Base-by-base conservation (phyloP, 2,888 invertebrate genomes). In the Andrena camellia region DNA sequence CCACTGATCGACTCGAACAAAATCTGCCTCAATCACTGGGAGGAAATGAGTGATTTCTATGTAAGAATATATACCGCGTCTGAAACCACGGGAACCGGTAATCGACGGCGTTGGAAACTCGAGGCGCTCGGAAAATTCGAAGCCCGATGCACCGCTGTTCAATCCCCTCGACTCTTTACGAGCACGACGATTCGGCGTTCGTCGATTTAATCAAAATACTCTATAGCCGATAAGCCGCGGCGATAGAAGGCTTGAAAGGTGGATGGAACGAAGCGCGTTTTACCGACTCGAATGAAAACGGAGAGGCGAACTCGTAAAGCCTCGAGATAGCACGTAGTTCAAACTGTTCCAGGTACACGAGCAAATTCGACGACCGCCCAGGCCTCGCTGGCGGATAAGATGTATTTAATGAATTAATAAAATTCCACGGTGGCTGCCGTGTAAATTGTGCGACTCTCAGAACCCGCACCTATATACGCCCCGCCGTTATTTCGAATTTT, bases 381-480 rank as follows among this genome's bases (percentile, higher is more conserved):
- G 33, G 7, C 26, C 17, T 13, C 54, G 7, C 29, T 17, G n/a
- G 20, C 2, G 42, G 35, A 64, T 60, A 60, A 71, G 64, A 26
- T 26, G 60, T 31, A 60, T 52, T 80, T 78, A 78, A 78, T 60
- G 79, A 80, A 66, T 78, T 64, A 80, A 78, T 80, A 78, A 80
- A 80, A 80, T 52, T 66, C 20, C 54, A 57, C n/a, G 2, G 4
- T 10, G 26, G 8, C 31, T 26, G n/a, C 8, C 5, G 20, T 6
- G 29, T 50, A 57, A 79, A 79, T 70, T 57, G 26, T 48, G 1
- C 59, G 64, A 31, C 31, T 20, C 60, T 48, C 42, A 33, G n/a
- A 17, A 17, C n/a, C 6, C 2, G 42, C 10, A 35, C 6, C 31
- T 35, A 48, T 71, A 63, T 62, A 20, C 50, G n/a, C 63, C 13